Base-by-base conservation (phyloP, 2,888 invertebrate genomes). In the Phytoseiulus persimilis region DNA sequence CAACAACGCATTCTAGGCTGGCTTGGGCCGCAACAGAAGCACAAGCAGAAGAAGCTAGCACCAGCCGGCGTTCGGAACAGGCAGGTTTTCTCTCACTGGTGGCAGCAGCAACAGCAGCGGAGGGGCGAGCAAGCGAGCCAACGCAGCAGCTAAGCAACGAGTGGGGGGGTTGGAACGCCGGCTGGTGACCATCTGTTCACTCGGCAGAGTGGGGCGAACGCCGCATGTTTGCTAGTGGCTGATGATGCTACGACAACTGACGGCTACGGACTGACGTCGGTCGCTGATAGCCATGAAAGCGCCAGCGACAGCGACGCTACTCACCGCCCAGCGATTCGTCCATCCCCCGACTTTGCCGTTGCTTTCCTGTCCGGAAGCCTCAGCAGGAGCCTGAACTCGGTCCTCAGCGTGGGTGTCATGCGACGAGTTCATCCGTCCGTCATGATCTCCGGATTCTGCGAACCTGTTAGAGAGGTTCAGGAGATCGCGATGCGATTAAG, bases 101-200 rank as follows among this genome's bases (percentile, higher is more conserved):
- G 39, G 39, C 9, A 9, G 39, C 9, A 9, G n/a, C n/a, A n/a
- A n/a, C 46, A 46, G 46, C 14, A 65, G 65, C 65, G 18, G 65
- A 65, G 65, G 65, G 65, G 65, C 65, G 65, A 65, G 65, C 65
- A 65, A 65, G 65, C 65, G 65, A 65, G 65, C 65, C 65, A 65
- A n/a, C n/a, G n/a, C n/a, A n/a, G n/a, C n/a, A n/a, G n/a, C n/a
- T n/a, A n/a, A n/a, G n/a, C n/a, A n/a, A 65, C 65, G 65, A 65
- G 65, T 65, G 65, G 65, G 65, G 65, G 65, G 65, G 65, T 65
- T 65, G 65, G 65, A 65, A 65, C 65, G 65, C 65, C 65, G 65
- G 65, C 65, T 65, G 65, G 65, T 65, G 65, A 65, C 65, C 65
- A 65, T 65, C 65, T 65, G 65, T 65, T 65, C 65, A 18, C 2